Evolutionary conservation across 1,140 invertebrate species (phyloP).

Genomic region (Drosophila kurseongensis): DNA sequence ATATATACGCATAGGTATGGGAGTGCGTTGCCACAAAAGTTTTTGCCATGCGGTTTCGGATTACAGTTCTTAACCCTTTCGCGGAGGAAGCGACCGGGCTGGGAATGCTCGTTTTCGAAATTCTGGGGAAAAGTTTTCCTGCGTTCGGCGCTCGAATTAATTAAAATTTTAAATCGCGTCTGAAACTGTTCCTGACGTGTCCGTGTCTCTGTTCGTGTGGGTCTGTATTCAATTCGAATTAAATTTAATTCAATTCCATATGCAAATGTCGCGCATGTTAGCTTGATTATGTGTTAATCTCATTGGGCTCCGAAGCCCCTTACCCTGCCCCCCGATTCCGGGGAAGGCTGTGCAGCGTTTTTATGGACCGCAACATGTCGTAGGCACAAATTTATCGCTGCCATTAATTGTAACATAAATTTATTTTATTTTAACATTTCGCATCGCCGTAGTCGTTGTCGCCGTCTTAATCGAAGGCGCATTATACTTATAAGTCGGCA

Average conservation of each 20-base stretch:
- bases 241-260: constrained; percentile 78
- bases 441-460: constrained; percentile 50
- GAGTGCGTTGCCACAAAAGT: constrained; percentile 51
- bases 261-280: constrained; percentile 78
- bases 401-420: constrained; percentile 83
- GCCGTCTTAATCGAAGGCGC: constrained; percentile 63
- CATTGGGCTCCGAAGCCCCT: constrained; percentile 28
- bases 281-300: constrained; percentile 83
- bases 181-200: constrained; percentile 59
- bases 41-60: constrained; percentile 72
- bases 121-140: constrained; percentile 64
- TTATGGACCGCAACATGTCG: constrained; percentile 71
- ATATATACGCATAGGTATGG: constrained; percentile 4
- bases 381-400: constrained; percentile 72
- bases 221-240: constrained; percentile 58
- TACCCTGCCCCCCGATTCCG: neutral
- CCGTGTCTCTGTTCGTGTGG: constrained; percentile 7
- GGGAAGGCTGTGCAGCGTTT: constrained; percentile 28
- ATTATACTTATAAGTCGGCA: constrained; percentile 76
- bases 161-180: constrained; percentile 68
- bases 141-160: constrained; percentile 58
- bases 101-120: constrained; percentile 37
- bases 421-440: constrained; percentile 83
- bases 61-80: constrained; percentile 63
- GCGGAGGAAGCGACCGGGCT: constrained; percentile 20